phyloP scores from a whole-genome alignment of 1,140 invertebrate genomes.

The Brachionus plicatilis region DNA sequence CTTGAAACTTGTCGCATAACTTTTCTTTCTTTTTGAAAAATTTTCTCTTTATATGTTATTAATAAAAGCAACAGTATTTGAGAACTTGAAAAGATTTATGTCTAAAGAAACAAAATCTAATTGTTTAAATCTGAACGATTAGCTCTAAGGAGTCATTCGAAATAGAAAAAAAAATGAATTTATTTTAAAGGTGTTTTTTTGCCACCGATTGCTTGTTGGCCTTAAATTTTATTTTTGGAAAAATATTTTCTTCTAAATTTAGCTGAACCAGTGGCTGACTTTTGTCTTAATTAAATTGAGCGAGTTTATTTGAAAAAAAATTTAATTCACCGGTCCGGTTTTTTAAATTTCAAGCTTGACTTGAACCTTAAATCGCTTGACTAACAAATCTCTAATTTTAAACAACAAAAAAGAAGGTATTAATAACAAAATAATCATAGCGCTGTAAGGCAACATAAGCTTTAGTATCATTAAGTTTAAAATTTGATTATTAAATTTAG shows the following conservation, averaged over 20 bases:
- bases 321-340: not conserved
- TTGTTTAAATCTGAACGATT: slow-evolving; percentile 1
- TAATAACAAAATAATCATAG: slow-evolving; percentile 25
- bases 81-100: slow-evolving; percentile 11
- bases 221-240: not conserved
- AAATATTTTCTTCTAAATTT: not conserved
- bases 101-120: not conserved
- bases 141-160: not conserved
- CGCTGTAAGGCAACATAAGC: slow-evolving; percentile 10
- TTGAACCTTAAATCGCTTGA: not conserved
- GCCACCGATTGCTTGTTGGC: not conserved
- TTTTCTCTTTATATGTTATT: not conserved
- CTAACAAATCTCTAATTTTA: not conserved
- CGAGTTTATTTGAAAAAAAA: not conserved
- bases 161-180: not conserved
- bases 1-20: slow-evolving; percentile 17
- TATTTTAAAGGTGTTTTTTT: not conserved
- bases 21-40: not conserved
- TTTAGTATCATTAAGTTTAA: not conserved
- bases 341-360: not conserved
- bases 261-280: not conserved
- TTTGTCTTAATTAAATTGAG: not conserved
- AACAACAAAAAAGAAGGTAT: not conserved
- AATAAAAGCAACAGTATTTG: not conserved
- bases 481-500: slow-evolving; percentile 11